Evolutionary conservation across 2,888 invertebrate species (phyloP).

Genomic region (Epiblema foenella): DNA sequence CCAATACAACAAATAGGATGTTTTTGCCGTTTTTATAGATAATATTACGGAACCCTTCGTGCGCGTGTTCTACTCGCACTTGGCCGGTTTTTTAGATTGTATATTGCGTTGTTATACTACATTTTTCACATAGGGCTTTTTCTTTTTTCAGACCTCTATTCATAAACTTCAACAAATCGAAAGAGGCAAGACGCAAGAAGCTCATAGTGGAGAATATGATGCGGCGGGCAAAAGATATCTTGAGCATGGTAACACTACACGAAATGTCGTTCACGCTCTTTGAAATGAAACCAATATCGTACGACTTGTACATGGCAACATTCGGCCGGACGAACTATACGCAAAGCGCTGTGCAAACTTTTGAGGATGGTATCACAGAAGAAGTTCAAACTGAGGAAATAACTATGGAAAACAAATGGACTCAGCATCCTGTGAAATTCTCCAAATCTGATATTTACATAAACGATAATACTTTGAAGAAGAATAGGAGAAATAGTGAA

Average conservation of each 20-base stretch:
- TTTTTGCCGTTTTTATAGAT: too few relatives aligned
- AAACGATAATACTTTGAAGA: constrained; percentile 49
- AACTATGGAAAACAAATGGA: constrained; percentile 68
- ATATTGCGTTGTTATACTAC: too few relatives aligned
- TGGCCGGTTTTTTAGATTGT: too few relatives aligned
- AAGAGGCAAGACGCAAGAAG: constrained; percentile 65
- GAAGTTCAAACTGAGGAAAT: constrained; percentile 76
- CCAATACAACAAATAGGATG: too few relatives aligned
- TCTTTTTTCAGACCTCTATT: constrained; percentile 68
- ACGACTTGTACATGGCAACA: constrained; percentile 77
- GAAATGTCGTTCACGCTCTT: constrained; percentile 75
- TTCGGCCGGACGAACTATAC: constrained; percentile 74
- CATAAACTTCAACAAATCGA: constrained; percentile 74
- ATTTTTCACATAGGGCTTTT: not conserved
- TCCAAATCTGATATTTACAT: constrained; percentile 64
- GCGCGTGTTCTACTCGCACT: too few relatives aligned
- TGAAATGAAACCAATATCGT: constrained; percentile 80
- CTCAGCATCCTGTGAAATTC: constrained; percentile 75
- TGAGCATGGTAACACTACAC: constrained; percentile 75
- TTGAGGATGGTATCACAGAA: constrained; percentile 73
- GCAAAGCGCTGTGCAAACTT: constrained; percentile 74
- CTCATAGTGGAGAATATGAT: constrained; percentile 62
- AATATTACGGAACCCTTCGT: too few relatives aligned
- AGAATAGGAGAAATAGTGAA: constrained; percentile 56
- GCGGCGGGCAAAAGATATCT: constrained; percentile 72